A percentile compares a stretch with the other conserved stretches of the same genome.
phyloP scores from a whole-genome alignment of 2,113 vertebrate genomes.

The Macaca fascicularis region DNA sequence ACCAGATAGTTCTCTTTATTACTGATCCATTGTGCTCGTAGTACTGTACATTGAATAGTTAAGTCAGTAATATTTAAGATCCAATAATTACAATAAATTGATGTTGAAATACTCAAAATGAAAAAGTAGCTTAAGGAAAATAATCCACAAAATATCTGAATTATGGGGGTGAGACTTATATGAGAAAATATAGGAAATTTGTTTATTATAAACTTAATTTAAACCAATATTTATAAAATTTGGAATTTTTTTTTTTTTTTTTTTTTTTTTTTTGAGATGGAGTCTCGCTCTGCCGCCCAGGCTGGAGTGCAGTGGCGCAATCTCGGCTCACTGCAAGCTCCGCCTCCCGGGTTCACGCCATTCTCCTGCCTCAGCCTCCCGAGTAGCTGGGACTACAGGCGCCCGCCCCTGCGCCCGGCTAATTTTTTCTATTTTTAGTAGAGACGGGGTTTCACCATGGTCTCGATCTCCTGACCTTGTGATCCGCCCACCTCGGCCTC shows the following conservation, averaged over 20 bases:
- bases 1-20: neutral
- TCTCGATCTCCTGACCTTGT: too few species aligned
- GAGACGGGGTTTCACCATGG: too few species aligned
- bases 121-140: neutral
- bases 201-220: neutral
- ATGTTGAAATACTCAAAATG: neutral
- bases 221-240: neutral
- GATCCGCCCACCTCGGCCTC: too few species aligned
- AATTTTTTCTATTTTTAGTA: too few species aligned
- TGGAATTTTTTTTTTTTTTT: neutral
- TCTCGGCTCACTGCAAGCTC: too few species aligned
- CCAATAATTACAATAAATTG: neutral
- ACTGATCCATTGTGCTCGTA: neutral
- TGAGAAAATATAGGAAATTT: neutral
- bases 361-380: too few species aligned
- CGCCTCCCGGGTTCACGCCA: too few species aligned
- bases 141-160: neutral
- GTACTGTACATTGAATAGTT: neutral
- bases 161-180: neutral
- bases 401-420: too few species aligned
- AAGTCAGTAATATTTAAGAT: neutral
- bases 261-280: too few species aligned
- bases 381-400: too few species aligned
- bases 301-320: too few species aligned
- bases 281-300: too few species aligned